Conservation (phyloP, 2,888 invertebrate genomes). For the Meta bourneti region DNA sequence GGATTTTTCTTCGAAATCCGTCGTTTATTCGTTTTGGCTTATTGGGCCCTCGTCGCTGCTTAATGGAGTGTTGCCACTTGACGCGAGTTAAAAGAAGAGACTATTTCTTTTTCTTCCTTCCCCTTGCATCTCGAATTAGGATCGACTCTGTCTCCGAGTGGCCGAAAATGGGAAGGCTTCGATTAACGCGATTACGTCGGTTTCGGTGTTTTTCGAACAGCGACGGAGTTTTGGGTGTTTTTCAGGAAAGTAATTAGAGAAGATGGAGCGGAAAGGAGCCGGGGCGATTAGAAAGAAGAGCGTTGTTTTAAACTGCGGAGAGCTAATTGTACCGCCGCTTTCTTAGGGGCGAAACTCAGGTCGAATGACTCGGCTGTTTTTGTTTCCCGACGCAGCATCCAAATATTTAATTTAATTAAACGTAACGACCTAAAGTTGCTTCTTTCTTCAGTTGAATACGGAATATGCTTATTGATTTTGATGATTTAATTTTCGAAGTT, state of each 20-base stretch:
- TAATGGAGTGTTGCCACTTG: conserved; percentile 60
- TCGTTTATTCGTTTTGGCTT: conserved; percentile 58
- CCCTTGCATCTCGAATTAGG: not conserved
- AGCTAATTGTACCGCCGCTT: not conserved
- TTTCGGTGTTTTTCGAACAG: not conserved
- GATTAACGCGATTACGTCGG: not conserved
- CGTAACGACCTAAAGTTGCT: not conserved
- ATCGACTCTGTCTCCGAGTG: not conserved
- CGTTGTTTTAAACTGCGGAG: not conserved
- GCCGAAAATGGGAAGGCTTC: not conserved
- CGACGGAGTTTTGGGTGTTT: not conserved
- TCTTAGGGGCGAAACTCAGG: not conserved
- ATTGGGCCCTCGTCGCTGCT: conserved; percentile 67
- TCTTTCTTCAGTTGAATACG: not conserved
- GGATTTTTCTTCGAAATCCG: conserved; percentile 51
- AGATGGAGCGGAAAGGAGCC: not conserved
- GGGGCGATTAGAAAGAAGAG: not conserved
- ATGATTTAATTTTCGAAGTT: not conserved
- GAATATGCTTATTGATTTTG: not conserved
- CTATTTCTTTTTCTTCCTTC: not conserved
- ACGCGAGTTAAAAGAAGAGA: not conserved
- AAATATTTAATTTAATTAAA: not conserved
- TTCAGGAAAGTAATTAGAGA: not conserved
- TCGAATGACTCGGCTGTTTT: not conserved
- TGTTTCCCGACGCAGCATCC: not conserved